Base-by-base conservation (phyloP, 2,888 invertebrate genomes). In the Prionchulus punctatus region DNA sequence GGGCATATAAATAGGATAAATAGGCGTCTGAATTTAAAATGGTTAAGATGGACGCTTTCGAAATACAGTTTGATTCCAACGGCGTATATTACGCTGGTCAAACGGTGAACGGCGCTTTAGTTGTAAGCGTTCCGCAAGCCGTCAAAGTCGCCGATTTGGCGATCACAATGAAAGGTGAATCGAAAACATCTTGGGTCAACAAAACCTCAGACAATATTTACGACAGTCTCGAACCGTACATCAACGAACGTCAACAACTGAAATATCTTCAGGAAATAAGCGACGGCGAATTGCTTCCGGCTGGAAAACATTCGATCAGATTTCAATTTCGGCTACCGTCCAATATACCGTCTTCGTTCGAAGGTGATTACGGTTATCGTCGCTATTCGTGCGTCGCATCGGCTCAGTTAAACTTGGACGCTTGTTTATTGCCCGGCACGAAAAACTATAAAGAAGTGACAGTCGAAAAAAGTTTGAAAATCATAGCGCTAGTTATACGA, bases 171-270 rank as follows among this genome's bases (percentile, higher is more conserved):
- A 7, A 49, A 7, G 50, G 50, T 30, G 50, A 49, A 28, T 26
- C 50, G 12, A 49, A 49, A 49, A 49, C 50, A 15, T 28, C 27
- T 12, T 49, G 50, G 50, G 28, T 49, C 50, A 49, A 49, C 21
- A 49, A 49, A 49, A 30, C 30, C 7, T 49, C 50, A 21, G 50
- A 49, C 30, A 49, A 49, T 28, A 49, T 49, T 49, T 49, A 49
- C 30, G 50, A 49, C 50, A 49, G 28, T 7, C 7, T 28, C 15
- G 50, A 49, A 30, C 27, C 28, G 28, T 28, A 49, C 50, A 21
- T 49, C 50, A 49, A 49, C 30, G 50, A 49, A 26, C 12, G 26
- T 30, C 4, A n/a, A 30, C 12, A 12, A 15, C 50, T 49, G 28
- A 23, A 45, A 7, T 49, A 49, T 49, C 23, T 49, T 26, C 12